Conservation (phyloP, 30 jellyfish, hydroid and myxozoan species). For the Rhopilema esculentum region DNA sequence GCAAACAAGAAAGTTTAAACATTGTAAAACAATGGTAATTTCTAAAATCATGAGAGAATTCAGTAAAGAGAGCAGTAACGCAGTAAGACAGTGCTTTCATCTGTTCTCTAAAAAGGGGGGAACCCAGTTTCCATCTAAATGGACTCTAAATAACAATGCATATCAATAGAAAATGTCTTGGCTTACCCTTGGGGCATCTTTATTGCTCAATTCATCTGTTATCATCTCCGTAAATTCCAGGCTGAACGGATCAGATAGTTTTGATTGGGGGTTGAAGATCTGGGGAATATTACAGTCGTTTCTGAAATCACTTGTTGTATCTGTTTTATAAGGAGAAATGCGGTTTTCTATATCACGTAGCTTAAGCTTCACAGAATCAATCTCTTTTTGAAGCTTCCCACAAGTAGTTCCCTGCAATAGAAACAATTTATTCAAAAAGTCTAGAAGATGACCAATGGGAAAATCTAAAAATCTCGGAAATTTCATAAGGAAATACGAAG, state of each 20-base stretch:
- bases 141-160: no score
- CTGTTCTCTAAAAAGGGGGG: no score
- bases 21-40: no score
- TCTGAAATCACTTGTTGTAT: background rate
- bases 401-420: slow-evolving; percentile 28
- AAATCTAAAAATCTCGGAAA: no score
- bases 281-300: background rate
- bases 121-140: no score
- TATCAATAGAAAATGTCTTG: no score
- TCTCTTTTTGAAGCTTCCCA: slow-evolving; percentile 38
- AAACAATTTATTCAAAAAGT: background rate
- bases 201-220: background rate
- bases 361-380: slow-evolving; percentile 18
- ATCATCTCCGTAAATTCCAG: background rate
- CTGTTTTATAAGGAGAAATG: background rate
- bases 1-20: background rate
- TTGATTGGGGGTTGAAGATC: background rate
- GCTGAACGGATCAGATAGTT: background rate
- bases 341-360: slow-evolving; percentile 1
- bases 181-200: background rate
- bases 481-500: background rate
- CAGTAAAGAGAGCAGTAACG: no score
- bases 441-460: background rate
- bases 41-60: no score
- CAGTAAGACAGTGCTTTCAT: no score